Evolutionary conservation across 2,888 invertebrate genomes (phyloP).

Genomic region (Melanostoma mellinum): DNA sequence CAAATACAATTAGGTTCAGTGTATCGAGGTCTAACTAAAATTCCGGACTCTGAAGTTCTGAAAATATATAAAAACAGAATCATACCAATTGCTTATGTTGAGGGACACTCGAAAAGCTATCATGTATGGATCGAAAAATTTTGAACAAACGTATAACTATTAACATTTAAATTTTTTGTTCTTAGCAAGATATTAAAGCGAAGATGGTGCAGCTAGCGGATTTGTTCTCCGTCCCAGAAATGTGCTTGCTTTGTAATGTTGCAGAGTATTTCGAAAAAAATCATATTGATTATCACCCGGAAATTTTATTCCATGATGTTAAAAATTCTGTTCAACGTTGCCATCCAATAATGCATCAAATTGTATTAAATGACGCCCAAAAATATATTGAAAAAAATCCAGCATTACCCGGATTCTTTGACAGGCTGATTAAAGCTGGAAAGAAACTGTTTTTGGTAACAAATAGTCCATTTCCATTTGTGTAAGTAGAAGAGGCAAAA

Average conservation of each 20-base stretch:
- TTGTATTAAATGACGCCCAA: conserved; percentile 91
- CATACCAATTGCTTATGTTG: conserved; percentile 93
- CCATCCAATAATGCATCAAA: conserved; percentile 94
- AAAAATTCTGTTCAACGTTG: conserved; percentile 94
- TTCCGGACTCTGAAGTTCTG: conserved; percentile 92
- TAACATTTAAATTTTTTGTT: conserved; percentile 36
- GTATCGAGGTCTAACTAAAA: conserved; percentile 91
- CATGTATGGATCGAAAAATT: conserved; percentile 83
- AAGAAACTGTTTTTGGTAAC: conserved; percentile 98
- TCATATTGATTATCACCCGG: conserved; percentile 96
- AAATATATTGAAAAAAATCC: conserved; percentile 91
- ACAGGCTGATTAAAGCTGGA: conserved; percentile 87
- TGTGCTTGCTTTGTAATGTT: conserved; percentile 95
- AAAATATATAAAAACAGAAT: conserved; percentile 92
- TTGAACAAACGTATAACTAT: conserved; percentile 31
- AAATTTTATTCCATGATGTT: conserved; percentile 96
- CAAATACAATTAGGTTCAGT: conserved; percentile 98
- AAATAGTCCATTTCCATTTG: conserved; percentile 97
- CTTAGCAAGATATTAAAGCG: conserved; percentile 79
- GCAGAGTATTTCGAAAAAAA: conserved; percentile 95
- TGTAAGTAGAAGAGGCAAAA: conserved; percentile 85
- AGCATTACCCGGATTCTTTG: conserved; percentile 88
- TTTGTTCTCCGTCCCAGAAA: conserved; percentile 98
- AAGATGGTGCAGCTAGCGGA: conserved; percentile 98
- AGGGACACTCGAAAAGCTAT: conserved; percentile 88